Evolutionary conservation across 2,113 vertebrate species (phyloP).

Genomic region (Glareola pratincola): DNA sequence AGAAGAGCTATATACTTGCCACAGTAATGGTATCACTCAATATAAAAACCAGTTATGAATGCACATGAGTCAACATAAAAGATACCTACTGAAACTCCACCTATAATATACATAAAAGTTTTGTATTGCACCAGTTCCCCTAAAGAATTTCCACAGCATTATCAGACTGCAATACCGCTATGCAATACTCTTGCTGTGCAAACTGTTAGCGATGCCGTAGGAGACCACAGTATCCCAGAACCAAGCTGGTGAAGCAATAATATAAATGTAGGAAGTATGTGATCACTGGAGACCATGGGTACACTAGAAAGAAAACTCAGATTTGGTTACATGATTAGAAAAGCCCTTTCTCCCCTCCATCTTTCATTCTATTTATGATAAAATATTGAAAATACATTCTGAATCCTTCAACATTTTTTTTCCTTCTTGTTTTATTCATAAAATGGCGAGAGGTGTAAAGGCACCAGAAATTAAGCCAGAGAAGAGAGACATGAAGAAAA

Average conservation of each 20-base stretch:
- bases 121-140: background rate
- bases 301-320: constrained; percentile 36
- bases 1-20: background rate
- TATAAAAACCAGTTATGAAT: background rate
- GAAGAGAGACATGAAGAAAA: background rate
- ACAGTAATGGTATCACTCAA: background rate
- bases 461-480: background rate
- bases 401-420: background rate
- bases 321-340: background rate
- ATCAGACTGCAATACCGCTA: background rate
- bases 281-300: background rate
- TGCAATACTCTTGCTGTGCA: background rate
- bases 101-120: background rate
- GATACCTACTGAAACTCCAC: background rate
- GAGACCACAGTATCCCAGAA: background rate
- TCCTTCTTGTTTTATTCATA: background rate
- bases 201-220: background rate
- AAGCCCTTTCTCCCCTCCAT: background rate
- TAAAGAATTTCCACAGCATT: background rate
- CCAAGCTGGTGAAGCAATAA: background rate
- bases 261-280: background rate
- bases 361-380: background rate
- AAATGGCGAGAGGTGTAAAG: background rate
- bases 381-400: background rate
- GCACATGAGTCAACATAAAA: background rate